A percentile compares a stretch with the other conserved stretches of the same genome.
phyloP scores from a whole-genome alignment of 2,113 vertebrate genomes.

The Dasypus novemcinctus region DNA sequence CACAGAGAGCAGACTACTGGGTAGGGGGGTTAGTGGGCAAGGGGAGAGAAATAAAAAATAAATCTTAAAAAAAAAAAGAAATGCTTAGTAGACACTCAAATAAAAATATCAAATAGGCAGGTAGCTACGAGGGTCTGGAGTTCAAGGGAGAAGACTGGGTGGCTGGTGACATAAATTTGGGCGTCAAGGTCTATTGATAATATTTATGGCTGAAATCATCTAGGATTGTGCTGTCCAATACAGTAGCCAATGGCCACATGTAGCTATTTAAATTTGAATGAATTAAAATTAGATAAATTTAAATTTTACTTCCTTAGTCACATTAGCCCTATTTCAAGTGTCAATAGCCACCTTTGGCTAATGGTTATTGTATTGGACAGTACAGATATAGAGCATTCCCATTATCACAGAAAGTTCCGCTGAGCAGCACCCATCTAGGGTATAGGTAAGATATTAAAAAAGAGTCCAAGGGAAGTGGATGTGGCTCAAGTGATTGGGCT shows the following conservation, averaged over 20 bases:
- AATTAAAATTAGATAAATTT: background rate
- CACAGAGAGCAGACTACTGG: too few relatives aligned
- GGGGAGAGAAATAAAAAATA: too few relatives aligned
- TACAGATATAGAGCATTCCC: background rate
- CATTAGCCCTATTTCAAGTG: background rate
- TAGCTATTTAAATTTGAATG: too few relatives aligned
- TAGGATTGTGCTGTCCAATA: background rate
- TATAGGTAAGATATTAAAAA: accelerated
- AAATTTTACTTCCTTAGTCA: background rate
- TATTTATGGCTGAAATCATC: background rate
- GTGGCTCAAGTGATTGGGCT: too few relatives aligned
- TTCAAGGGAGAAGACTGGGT: background rate
- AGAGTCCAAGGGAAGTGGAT: too few relatives aligned
- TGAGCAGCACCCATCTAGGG: background rate
- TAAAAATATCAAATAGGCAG: background rate
- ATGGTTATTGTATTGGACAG: background rate
- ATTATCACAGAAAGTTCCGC: background rate
- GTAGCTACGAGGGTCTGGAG: too few relatives aligned
- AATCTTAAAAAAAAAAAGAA: too few relatives aligned
- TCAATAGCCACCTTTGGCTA: too few relatives aligned
- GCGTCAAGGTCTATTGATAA: background rate
- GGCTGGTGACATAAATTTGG: background rate
- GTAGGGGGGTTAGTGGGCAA: too few relatives aligned
- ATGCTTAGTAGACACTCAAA: background rate
- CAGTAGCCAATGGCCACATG: background rate